Base-by-base conservation (phyloP, 2,888 invertebrate genomes). In the Melinaea menophilus region DNA sequence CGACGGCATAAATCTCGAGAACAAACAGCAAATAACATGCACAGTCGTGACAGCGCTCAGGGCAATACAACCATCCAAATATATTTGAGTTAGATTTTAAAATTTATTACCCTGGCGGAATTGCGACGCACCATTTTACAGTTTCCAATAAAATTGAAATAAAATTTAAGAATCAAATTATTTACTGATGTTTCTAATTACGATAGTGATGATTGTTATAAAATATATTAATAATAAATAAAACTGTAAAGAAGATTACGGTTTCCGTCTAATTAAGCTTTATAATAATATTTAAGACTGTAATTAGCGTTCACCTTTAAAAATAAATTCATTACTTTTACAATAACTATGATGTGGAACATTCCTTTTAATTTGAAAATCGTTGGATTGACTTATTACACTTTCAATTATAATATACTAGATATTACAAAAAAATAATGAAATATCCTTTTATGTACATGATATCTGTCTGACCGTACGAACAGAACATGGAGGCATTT, bases 1-100 rank as follows among this genome's bases (percentile, higher is more conserved):
- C 51, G 61, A 59, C 47, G 56, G 46, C 64, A 65, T 69, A 67
- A 65, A 69, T 65, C 67, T 61, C 34, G 34, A 56, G 45, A 63
- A 65, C 67, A 63, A 65, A 65, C 63, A 67, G 37, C 64, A 47
- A 56, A 57, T 59, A 64, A 67, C 66, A 59, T 33, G 34, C 60
- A 55, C 59, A 41, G 59, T 34, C 22, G 22, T 35, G 37, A 13
- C 51, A 48, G 41, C 33, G 51, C 51, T 12, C 62, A 60, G 58
- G 58, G 58, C 51, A 56, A 48, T 55, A 59, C 58, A 54, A 56
- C 58, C 59, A 62, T 45, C 45, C 55, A 66, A 66, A 61, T 63
- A 51, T 13, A 45, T 45, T 55, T 60, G 51, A 61, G 60, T 54
- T 66, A 66, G 60, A 63, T 66, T 66, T 66, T 63, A 61, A 55